Evolutionary conservation across 2,797 vertebrate species (phyloP).

Genomic region (Chiloscyllium punctatum): DNA sequence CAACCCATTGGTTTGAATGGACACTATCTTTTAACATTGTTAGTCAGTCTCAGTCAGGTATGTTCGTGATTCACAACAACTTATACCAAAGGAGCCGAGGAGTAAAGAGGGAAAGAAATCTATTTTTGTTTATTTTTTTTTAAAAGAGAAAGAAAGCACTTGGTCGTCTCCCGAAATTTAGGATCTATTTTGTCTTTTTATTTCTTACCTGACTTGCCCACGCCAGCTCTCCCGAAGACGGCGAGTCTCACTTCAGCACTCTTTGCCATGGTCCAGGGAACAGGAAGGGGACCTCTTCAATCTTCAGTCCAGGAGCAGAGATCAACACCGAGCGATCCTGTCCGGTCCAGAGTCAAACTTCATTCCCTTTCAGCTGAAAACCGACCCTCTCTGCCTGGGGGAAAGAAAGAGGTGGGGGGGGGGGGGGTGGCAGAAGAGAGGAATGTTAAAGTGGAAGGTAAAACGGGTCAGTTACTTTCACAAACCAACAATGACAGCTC

Average conservation of each 20-base stretch:
- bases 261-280: slow-evolving; percentile 74
- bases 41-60: neutral
- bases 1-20: neutral
- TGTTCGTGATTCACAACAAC: neutral
- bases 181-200: neutral
- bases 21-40: neutral
- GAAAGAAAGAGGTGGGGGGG: neutral
- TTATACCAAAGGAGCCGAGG: no score
- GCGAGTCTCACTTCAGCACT: slow-evolving; percentile 90
- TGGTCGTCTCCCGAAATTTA: neutral
- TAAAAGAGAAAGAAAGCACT: neutral
- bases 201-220: slow-evolving; percentile 90
- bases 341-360: neutral
- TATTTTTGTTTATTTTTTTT: no score
- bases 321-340: no score
- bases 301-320: neutral
- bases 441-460: slow-evolving; percentile 28
- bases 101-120: no score
- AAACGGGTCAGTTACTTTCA: slow-evolving; percentile 43
- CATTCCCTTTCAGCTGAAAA: neutral
- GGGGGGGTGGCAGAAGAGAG: no score
- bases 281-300: neutral
- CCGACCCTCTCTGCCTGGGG: neutral
- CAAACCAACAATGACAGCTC: slow-evolving; percentile 42
- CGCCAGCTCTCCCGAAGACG: slow-evolving; percentile 86